A percentile compares a stretch with the other conserved stretches of the same genome.
Conservation (phyloP, 2,113 vertebrate genomes). For the Crotalus viridis region DNA sequence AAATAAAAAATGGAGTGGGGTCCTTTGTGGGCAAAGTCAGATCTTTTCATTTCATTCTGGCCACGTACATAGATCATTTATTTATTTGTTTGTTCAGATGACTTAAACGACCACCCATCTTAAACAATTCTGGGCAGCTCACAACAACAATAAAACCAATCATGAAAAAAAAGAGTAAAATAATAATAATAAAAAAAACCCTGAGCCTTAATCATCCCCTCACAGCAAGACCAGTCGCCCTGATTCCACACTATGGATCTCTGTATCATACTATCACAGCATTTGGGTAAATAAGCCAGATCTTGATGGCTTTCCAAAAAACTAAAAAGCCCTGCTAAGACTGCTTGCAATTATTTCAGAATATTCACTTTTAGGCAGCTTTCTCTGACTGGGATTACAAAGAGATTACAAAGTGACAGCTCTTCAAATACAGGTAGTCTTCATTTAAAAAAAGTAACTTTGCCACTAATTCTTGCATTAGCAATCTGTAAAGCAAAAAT, state of each 20-base stretch:
- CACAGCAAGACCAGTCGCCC: background rate
- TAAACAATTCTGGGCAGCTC: background rate
- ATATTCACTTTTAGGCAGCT: slow-evolving; percentile 31
- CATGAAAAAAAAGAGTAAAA: background rate
- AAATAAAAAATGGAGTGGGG: slow-evolving; percentile 51
- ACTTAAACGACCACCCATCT: background rate
- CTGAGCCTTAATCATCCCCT: background rate
- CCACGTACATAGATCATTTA: slow-evolving; percentile 37
- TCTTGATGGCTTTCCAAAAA: background rate
- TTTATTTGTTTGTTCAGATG: background rate
- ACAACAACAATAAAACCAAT: background rate
- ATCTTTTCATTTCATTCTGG: slow-evolving; percentile 28
- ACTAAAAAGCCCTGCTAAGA: background rate
- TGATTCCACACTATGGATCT: background rate
- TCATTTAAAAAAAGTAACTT: background rate
- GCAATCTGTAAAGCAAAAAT: background rate
- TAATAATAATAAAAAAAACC: background rate
- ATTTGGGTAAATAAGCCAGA: background rate
- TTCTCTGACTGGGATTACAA: background rate
- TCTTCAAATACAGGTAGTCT: background rate
- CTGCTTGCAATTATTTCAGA: slow-evolving; percentile 41
- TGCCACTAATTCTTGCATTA: background rate
- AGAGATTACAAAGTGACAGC: background rate
- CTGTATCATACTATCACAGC: background rate
- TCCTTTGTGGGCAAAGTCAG: slow-evolving; percentile 46